A percentile compares a stretch with the other conserved stretches of the same genome.
Conservation (phyloP, 2,113 vertebrate species). For the Rhinopomastus cyanomelas region DNA sequence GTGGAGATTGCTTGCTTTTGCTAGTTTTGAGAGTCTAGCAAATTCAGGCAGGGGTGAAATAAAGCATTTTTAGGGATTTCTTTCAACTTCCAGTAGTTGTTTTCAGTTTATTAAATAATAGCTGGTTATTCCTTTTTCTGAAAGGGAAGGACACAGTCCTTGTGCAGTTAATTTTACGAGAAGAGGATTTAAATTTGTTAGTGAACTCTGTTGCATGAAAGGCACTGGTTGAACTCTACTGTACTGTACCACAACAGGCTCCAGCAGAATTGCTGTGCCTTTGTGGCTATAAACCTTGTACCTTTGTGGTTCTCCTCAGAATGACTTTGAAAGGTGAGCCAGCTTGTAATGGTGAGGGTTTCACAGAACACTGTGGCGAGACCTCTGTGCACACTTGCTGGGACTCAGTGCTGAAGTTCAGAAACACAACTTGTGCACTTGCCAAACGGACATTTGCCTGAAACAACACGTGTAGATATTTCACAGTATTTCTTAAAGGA, state of each 20-base stretch:
- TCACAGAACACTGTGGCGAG: neutral
- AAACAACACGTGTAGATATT: slow-evolving; percentile 62
- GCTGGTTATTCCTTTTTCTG: neutral
- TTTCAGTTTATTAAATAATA: neutral
- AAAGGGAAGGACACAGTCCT: neutral
- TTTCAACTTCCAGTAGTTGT: neutral
- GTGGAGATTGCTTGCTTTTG: neutral
- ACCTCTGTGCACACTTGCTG: neutral
- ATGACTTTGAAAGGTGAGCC: slow-evolving; percentile 27
- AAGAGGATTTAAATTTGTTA: slow-evolving; percentile 39
- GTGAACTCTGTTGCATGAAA: slow-evolving; percentile 55
- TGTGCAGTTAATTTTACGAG: neutral
- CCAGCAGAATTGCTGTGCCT: slow-evolving; percentile 67
- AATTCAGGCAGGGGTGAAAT: neutral
- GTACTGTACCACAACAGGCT: slow-evolving; percentile 64
- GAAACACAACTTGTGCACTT: slow-evolving; percentile 37
- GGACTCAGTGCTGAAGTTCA: slow-evolving; percentile 16
- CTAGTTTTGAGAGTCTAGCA: neutral
- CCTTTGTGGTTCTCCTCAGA: slow-evolving; percentile 36
- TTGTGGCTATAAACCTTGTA: slow-evolving; percentile 64
- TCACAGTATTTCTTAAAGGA: slow-evolving; percentile 63
- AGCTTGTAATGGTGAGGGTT: slow-evolving; percentile 22
- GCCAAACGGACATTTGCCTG: slow-evolving; percentile 33
- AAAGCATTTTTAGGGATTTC: neutral
- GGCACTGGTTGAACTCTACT: slow-evolving; percentile 54